Evolutionary conservation across 1,140 invertebrate genomes (phyloP), one percentile per base, ranked within the genome.

Genomic region (Zaprionus ghesquierei): DNA sequence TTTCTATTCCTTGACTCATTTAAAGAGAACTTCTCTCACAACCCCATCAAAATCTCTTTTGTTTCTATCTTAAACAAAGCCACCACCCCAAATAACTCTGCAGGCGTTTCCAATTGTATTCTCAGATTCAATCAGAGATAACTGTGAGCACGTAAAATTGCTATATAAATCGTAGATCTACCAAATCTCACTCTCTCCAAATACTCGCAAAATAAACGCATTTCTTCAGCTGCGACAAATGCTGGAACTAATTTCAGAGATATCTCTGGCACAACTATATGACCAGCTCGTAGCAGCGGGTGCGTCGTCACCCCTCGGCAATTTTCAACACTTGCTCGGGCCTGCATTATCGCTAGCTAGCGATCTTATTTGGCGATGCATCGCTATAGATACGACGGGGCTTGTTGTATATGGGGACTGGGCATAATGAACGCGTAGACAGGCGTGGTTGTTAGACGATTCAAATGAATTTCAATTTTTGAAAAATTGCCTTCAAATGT

Each of bases 381-480:
- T 66, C 74, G 77, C 76, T 74, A 81, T 62, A 70, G 79, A 87
- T 86, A 87, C 71, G 58, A 62, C 27, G 54, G 66, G 15, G 31
- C 38, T n/a, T n/a, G n/a, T n/a, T n/a, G n/a, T 77, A 84, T 85
- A 77, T 59, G 35, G 78, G 50, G 46, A 6, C 22, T 3, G 49
- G 49, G 71, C 75, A 84, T 85, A 85, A 85, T 84, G 80, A 51
- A 61, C 41, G 79, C 58, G 55, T 53, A 84, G 66, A 84, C 68
- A 77, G 55, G 71, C 60, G 63, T 69, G 44, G 49, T 18, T 54
- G 58, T 50, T 46, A 54, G 65, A 27, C 59, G 31, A 33, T 53
- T 49, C 35, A 82, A 87, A 89, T 87, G 79, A 87, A 79, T 89
- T 87, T 87, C 82, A 87, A 87, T 87, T 87, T n/a, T 87, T 87